Conservation (phyloP, 2,113 vertebrate genomes). For the Corythornis cristatus region DNA sequence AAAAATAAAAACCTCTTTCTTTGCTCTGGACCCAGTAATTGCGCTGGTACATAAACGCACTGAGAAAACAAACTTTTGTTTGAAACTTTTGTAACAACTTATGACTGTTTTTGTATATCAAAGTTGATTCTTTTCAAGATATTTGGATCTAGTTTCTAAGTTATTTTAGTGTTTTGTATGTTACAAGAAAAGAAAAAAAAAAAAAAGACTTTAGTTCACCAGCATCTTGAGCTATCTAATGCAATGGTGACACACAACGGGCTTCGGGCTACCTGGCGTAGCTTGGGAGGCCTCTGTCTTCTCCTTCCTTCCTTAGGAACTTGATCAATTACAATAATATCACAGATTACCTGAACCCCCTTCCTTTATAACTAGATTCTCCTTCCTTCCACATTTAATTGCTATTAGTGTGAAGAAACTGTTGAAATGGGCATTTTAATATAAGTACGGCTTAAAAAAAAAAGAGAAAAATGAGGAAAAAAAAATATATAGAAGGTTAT, state of each 20-base stretch:
- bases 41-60: slow-evolving; percentile 98
- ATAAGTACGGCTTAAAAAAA: slow-evolving; percentile 85
- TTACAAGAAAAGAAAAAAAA: slow-evolving; percentile 72
- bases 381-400: slow-evolving; percentile 89
- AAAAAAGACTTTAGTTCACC: slow-evolving; percentile 84
- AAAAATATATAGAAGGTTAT: slow-evolving; percentile 80
- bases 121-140: slow-evolving; percentile 95
- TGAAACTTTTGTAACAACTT: slow-evolving; percentile 90
- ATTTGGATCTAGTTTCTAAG: slow-evolving; percentile 99
- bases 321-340: slow-evolving; percentile 83
- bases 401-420: slow-evolving; percentile 94
- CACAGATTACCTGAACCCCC: slow-evolving; percentile 72
- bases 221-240: slow-evolving; percentile 84
- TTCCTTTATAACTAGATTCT: slow-evolving; percentile 88
- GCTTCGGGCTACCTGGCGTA: slow-evolving; percentile 91
- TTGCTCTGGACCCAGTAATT: slow-evolving; percentile 98
- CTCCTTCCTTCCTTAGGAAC: slow-evolving; percentile 83
- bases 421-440: slow-evolving; percentile 91
- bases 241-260: slow-evolving; percentile 78
- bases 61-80: slow-evolving; percentile 93
- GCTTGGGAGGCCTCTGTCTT: slow-evolving; percentile 74
- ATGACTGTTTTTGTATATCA: slow-evolving; percentile 98
- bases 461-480: slow-evolving; percentile 77
- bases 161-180: slow-evolving; percentile 99
- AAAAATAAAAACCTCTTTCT: slow-evolving; percentile 86